A percentile compares a stretch with the other conserved stretches of the same genome.
Evolutionary conservation across 1,140 invertebrate genomes (phyloP).

Genomic region (Brachionus manjavacas): DNA sequence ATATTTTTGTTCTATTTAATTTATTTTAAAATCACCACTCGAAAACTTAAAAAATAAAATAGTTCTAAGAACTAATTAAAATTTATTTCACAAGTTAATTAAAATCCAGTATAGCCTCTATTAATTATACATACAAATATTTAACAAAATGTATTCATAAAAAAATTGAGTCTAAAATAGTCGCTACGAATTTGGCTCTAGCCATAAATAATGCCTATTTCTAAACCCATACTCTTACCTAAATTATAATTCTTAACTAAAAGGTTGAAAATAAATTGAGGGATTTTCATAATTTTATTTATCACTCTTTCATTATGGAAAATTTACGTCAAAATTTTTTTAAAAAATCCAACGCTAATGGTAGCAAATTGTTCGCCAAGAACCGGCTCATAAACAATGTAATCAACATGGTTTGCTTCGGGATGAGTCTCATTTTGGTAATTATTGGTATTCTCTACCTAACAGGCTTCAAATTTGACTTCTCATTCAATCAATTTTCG

Average conservation of each 20-base stretch:
- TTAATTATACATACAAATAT: background rate
- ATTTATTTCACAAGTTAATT: background rate
- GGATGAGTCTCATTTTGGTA: background rate
- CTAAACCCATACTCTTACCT: background rate
- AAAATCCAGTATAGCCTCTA: background rate
- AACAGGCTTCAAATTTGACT: constrained; percentile 22
- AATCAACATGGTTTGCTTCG: constrained; percentile 21
- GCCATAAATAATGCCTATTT: background rate
- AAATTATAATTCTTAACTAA: background rate
- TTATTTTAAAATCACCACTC: background rate
- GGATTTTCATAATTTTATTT: constrained; percentile 5
- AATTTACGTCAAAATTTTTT: background rate
- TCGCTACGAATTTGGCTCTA: background rate
- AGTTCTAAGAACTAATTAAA: background rate
- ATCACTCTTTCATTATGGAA: background rate
- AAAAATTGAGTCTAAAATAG: background rate
- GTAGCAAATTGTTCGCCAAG: background rate
- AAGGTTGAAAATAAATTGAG: background rate
- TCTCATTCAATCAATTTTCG: constrained; percentile 29
- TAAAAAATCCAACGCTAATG: background rate
- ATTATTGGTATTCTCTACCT: constrained; percentile 15
- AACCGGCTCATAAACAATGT: background rate
- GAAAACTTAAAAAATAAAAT: background rate
- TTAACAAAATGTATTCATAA: background rate
- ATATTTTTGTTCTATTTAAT: background rate